A percentile compares a stretch with the other conserved stretches of the same genome.
These are phyloP conservation scores for Gadopsis bispinosus DNA, from an alignment of 2,797 vertebrate species.

Conservation along the genomic window DNA sequence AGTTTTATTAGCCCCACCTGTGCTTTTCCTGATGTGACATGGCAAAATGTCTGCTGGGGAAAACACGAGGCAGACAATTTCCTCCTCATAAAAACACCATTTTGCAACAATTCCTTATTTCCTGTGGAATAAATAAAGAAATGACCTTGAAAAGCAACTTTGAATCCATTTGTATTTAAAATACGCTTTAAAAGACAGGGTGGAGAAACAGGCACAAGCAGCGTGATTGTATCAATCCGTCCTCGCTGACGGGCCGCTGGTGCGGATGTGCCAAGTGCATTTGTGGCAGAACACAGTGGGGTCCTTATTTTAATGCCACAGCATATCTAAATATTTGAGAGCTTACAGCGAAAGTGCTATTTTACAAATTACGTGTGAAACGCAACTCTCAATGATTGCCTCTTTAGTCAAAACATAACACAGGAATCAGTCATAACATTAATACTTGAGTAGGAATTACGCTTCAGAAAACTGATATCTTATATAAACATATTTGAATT, in stretches of 20 bases:
- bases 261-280: constrained; percentile 40
- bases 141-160: constrained; percentile 30
- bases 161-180: constrained; percentile 36
- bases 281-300: constrained; percentile 53
- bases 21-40: constrained; percentile 34
- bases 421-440: constrained; percentile 20
- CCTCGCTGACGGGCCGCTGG: constrained; percentile 30
- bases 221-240: constrained; percentile 59
- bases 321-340: constrained; percentile 43
- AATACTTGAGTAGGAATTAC: not conserved
- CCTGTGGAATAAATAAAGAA: not conserved
- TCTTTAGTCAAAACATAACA: constrained; percentile 47
- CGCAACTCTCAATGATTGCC: constrained; percentile 31
- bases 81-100: not conserved
- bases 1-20: constrained; percentile 54
- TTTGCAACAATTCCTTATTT: not conserved
- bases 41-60: constrained; percentile 23
- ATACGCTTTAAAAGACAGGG: constrained; percentile 23
- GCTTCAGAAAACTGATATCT: constrained; percentile 12
- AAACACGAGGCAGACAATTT: constrained; percentile 5
- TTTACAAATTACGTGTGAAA: constrained; percentile 35
- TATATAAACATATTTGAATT: constrained; percentile 19
- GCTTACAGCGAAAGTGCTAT: constrained; percentile 22
- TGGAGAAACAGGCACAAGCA: constrained; percentile 49
- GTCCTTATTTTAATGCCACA: constrained; percentile 56